A percentile compares a stretch with the other conserved stretches of the same genome.
Evolutionary conservation across 2,888 invertebrate species (phyloP).

Genomic region (Netelia melanura): DNA sequence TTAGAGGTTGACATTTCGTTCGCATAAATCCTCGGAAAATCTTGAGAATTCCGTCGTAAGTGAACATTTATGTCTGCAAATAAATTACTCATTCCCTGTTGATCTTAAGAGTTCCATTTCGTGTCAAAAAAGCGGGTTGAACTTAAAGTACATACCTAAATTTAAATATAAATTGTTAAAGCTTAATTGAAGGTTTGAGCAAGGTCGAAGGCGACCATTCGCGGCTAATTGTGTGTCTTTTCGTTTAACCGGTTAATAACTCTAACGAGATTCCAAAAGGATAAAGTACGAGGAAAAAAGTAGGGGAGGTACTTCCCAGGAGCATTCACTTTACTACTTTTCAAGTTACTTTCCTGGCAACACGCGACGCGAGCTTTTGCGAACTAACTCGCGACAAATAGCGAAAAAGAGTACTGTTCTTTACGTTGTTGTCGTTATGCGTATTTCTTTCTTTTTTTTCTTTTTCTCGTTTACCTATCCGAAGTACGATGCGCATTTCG

Average conservation of each 20-base stretch:
- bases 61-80: not conserved
- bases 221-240: too few species aligned
- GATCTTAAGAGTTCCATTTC: too few species aligned
- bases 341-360: slow-evolving; percentile 26
- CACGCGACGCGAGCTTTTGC: slow-evolving; percentile 58
- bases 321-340: slow-evolving; percentile 11
- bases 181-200: too few species aligned
- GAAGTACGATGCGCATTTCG: slow-evolving; percentile 18
- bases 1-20: slow-evolving; percentile 23
- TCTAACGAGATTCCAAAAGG: slow-evolving; percentile 9
- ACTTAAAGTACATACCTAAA: too few species aligned
- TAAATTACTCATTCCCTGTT: too few species aligned
- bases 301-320: not conserved
- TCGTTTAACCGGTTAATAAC: too few species aligned
- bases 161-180: too few species aligned
- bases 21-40: not conserved
- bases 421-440: not conserved
- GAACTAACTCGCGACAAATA: slow-evolving; percentile 35
- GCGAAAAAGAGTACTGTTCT: slow-evolving; percentile 36
- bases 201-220: too few species aligned
- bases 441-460: slow-evolving; percentile 34
- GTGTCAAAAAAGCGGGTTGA: too few species aligned
- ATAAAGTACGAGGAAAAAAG: slow-evolving; percentile 11
- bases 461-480: slow-evolving; percentile 39
- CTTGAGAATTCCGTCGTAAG: slow-evolving; percentile 2